phyloP scores from a whole-genome alignment of 1,140 invertebrate species.

The Caerostris extrusa region DNA sequence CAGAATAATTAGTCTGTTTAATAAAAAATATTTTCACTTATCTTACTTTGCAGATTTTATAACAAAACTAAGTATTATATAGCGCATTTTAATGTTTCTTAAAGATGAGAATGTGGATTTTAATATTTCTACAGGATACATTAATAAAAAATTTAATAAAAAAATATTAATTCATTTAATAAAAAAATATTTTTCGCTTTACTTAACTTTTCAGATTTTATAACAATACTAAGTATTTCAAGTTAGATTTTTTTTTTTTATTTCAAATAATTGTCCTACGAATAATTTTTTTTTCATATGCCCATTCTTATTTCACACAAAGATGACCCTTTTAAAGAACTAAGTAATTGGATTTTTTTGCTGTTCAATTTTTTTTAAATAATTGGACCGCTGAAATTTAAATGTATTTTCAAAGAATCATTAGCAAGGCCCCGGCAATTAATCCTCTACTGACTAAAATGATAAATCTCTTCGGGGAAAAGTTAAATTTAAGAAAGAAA shows the following conservation, averaged over 20 bases:
- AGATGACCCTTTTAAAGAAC: neutral
- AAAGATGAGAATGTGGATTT: too few species aligned
- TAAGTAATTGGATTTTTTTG: neutral
- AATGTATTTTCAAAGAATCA: neutral
- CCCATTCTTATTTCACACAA: neutral
- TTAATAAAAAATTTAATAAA: too few species aligned
- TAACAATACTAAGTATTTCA: neutral
- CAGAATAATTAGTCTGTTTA: too few species aligned
- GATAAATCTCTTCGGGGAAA: neutral
- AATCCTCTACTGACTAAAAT: neutral
- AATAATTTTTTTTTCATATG: neutral
- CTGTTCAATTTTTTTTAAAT: neutral
- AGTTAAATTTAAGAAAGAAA: neutral
- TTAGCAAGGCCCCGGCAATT: neutral
- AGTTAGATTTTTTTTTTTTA: neutral
- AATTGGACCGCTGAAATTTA: neutral
- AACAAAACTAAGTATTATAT: too few species aligned
- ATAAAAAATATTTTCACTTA: too few species aligned
- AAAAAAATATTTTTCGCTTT: neutral
- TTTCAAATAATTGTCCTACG: neutral
- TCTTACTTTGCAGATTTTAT: too few species aligned
- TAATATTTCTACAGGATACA: too few species aligned
- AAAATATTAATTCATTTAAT: too few species aligned
- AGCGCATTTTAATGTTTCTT: too few species aligned
- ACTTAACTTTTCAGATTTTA: neutral